Evolutionary conservation across 2,113 vertebrate species (phyloP).

Genomic region (western clawed frog (Xenopus tropicalis)): DNA sequence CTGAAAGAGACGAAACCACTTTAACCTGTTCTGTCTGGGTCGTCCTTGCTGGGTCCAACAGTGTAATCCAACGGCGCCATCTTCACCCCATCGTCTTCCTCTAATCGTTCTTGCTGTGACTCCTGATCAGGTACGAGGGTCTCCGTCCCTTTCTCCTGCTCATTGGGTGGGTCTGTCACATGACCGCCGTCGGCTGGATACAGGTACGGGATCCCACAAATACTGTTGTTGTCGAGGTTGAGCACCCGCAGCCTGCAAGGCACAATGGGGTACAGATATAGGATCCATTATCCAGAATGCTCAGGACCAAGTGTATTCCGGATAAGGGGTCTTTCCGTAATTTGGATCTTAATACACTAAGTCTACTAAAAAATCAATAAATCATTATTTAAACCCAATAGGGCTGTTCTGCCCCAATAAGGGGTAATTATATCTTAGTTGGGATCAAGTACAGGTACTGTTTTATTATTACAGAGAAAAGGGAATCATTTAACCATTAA

Average conservation of each 20-base stretch:
- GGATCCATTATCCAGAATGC: too few species aligned
- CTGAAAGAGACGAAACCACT: neutral
- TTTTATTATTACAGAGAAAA: too few species aligned
- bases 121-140: neutral
- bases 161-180: neutral
- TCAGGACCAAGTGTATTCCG: too few species aligned
- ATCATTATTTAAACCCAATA: too few species aligned
- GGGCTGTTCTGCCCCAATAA: too few species aligned
- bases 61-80: neutral
- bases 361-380: too few species aligned
- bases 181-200: conserved; percentile 43
- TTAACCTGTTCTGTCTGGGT: conserved; percentile 51
- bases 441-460: too few species aligned
- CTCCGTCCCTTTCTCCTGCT: neutral
- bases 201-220: conserved; percentile 72
- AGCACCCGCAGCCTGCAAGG: conserved; percentile 69
- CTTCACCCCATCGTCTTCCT: neutral
- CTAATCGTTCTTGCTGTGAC: accelerated
- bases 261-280: conserved; percentile 4
- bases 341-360: too few species aligned
- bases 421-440: too few species aligned
- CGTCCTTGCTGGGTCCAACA: conserved; percentile 38
- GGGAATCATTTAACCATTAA: too few species aligned
- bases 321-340: too few species aligned
- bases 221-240: conserved; percentile 74